phyloP scores from a whole-genome alignment of 2,888 invertebrate species.

The Corythucha ciliata region DNA sequence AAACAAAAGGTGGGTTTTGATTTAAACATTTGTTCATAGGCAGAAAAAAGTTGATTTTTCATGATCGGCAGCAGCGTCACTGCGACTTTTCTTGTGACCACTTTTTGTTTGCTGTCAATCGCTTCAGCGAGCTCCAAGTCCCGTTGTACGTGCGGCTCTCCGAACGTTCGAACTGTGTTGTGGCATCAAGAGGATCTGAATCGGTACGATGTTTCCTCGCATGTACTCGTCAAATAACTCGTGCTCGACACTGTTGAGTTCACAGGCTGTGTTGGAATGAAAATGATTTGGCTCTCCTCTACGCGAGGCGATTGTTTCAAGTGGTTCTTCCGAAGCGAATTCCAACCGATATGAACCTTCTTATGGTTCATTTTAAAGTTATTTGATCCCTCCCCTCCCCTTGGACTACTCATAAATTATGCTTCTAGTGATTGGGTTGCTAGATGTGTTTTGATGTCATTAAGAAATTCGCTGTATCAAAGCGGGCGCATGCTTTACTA shows the following conservation, averaged over 20 bases:
- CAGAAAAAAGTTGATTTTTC: no score
- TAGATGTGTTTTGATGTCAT: constrained; percentile 26
- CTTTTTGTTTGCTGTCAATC: no score
- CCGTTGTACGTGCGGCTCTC: constrained; percentile 28
- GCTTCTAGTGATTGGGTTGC: neutral
- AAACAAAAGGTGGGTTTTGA: no score
- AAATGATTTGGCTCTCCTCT: constrained; percentile 29
- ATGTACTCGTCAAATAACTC: neutral
- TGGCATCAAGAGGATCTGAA: constrained; percentile 27
- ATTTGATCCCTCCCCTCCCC: neutral
- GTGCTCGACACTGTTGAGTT: neutral
- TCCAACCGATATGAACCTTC: constrained; percentile 21
- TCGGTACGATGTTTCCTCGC: neutral
- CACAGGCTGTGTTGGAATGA: constrained; percentile 30
- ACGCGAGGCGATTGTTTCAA: constrained; percentile 24
- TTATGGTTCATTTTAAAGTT: constrained; percentile 27
- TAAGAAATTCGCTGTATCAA: constrained; percentile 21
- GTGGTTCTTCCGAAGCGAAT: constrained; percentile 28
- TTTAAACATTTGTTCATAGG: no score
- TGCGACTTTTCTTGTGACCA: no score
- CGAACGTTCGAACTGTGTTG: constrained; percentile 32
- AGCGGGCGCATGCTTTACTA: constrained; percentile 22
- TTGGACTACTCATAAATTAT: neutral
- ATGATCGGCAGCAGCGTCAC: no score
- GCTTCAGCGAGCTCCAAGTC: no score